A percentile compares a stretch with the other conserved stretches of the same genome.
Conservation (phyloP, 1,140 invertebrate species). For the Drosophila kepulauana region DNA sequence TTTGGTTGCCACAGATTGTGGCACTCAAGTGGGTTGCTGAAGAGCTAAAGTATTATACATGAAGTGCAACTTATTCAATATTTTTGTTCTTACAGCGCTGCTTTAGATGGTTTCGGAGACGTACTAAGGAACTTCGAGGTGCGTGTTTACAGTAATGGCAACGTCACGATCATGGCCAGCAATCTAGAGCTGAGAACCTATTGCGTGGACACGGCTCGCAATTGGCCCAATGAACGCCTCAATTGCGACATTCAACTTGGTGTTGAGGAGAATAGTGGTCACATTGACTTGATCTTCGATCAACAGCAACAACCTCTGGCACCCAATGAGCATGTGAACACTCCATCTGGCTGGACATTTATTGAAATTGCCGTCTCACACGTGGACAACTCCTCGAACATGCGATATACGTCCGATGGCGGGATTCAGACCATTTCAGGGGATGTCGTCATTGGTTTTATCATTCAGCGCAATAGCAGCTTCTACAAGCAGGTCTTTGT, state of each 20-base stretch:
- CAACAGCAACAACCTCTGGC: constrained; percentile 39
- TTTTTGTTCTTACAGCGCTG: constrained; percentile 34
- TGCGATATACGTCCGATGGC: constrained; percentile 50
- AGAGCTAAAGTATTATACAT: background rate
- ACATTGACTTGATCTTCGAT: constrained; percentile 57
- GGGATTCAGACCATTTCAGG: constrained; percentile 60
- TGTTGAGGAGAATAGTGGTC: constrained; percentile 35
- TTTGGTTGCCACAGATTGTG: constrained; percentile 68
- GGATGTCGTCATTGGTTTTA: constrained; percentile 69
- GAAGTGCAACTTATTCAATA: background rate
- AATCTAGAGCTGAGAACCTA: constrained; percentile 65
- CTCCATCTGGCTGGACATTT: constrained; percentile 72
- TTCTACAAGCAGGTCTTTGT: constrained; percentile 71
- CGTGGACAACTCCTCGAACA: constrained; percentile 42
- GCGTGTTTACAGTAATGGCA: constrained; percentile 64
- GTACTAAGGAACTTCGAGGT: constrained; percentile 41
- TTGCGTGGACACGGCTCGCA: constrained; percentile 69
- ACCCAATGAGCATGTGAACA: constrained; percentile 64
- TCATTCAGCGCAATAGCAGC: constrained; percentile 55
- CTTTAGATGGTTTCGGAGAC: constrained; percentile 41
- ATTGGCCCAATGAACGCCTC: constrained; percentile 76
- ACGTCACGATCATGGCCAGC: constrained; percentile 49
- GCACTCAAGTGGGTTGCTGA: constrained; percentile 59
- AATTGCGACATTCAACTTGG: constrained; percentile 68
- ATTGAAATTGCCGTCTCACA: constrained; percentile 48